Percentiles rank a stretch among this genome's conserved stretches.
These are phyloP conservation scores for Peromyscus aztecus DNA, from an alignment of 2,797 vertebrate species.

Conservation along the genomic window DNA sequence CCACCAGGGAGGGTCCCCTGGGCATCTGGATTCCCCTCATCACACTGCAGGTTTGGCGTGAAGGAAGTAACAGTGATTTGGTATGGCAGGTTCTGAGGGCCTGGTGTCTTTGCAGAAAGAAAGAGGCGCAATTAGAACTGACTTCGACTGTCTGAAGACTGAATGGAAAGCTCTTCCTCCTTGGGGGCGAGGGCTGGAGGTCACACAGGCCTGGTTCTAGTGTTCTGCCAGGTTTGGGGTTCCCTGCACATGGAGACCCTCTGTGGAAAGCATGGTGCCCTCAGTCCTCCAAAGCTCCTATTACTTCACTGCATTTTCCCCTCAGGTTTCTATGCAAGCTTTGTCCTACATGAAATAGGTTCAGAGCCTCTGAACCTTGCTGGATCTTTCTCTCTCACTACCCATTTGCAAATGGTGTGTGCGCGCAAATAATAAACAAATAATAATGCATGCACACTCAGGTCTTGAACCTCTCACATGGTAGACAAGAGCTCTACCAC, in stretches of 20 bases:
- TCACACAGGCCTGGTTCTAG: neutral
- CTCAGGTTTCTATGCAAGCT: too few relatives aligned
- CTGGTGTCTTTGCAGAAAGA: neutral
- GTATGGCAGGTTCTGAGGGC: neutral
- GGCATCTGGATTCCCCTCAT: neutral
- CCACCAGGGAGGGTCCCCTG: neutral
- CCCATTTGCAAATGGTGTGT: neutral
- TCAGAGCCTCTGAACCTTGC: neutral
- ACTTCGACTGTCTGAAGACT: neutral
- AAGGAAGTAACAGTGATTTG: neutral
- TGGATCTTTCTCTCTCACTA: neutral
- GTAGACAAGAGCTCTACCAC: neutral
- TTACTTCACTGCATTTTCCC: neutral
- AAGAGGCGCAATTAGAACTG: too few relatives aligned
- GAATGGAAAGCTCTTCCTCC: neutral
- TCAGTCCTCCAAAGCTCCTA: neutral
- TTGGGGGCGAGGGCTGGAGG: neutral
- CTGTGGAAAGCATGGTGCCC: neutral
- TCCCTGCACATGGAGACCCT: neutral
- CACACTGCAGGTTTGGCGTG: neutral
- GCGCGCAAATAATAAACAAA: too few relatives aligned
- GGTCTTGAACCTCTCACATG: neutral
- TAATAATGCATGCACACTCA: neutral
- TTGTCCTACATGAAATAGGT: rapidly evolving
- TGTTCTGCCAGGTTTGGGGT: rapidly evolving